A percentile compares a stretch with the other conserved stretches of the same genome.
Conservation (phyloP, 2,113 vertebrate genomes). For the Neodon shergylaensis region DNA sequence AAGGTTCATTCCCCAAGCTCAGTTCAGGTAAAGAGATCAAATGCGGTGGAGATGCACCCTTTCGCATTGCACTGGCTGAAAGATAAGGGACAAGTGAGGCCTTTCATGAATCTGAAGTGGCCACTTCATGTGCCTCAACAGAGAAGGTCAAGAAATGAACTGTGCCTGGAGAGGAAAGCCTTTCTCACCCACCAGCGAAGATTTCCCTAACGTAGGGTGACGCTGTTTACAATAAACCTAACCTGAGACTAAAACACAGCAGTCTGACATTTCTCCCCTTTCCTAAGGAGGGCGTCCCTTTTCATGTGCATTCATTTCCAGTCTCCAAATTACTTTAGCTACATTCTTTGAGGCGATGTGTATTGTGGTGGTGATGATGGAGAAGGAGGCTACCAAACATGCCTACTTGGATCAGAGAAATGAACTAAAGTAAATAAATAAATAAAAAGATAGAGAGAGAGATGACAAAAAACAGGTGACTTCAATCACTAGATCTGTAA, state of each 20-base stretch:
- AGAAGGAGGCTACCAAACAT: neutral
- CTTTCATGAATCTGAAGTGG: neutral
- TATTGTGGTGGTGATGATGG: neutral
- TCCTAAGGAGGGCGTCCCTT: neutral
- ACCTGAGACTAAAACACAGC: neutral
- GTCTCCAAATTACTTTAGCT: constrained; percentile 8
- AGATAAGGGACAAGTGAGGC: neutral
- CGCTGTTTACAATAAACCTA: neutral
- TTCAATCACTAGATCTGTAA: neutral
- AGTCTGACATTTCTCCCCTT: neutral
- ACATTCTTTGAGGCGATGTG: neutral
- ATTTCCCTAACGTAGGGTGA: neutral
- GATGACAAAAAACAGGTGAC: neutral
- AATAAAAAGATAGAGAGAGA: too few relatives aligned
- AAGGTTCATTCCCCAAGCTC: neutral
- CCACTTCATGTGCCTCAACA: neutral
- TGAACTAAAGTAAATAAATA: neutral
- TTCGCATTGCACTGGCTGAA: neutral
- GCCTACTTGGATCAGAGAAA: neutral
- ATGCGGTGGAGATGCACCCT: neutral
- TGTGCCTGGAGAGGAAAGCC: neutral
- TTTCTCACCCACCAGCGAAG: neutral
- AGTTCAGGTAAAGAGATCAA: neutral
- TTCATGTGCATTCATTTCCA: neutral
- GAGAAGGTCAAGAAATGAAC: neutral